Conservation (phyloP, 2,113 vertebrate genomes). For the Garra rufa region DNA sequence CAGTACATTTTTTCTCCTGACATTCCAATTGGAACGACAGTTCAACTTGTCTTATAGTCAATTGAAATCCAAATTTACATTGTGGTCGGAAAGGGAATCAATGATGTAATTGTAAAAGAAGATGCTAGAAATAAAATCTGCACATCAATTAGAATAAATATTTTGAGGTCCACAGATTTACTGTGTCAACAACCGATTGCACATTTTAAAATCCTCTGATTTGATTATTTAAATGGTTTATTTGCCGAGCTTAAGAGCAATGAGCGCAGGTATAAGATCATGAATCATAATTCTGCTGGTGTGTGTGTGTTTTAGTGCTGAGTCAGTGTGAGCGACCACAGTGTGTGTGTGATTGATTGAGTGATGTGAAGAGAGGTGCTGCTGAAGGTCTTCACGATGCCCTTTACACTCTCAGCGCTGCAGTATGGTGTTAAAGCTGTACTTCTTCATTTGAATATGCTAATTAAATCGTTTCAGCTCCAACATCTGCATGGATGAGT, state of each 20-base stretch:
- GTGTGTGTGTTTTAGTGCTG: constrained; percentile 1
- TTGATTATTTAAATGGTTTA: neutral
- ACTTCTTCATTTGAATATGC: neutral
- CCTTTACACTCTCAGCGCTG: neutral
- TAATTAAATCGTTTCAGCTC: no score
- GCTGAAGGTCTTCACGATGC: neutral
- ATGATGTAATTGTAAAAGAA: neutral
- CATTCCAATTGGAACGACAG: no score
- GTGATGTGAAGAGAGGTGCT: neutral
- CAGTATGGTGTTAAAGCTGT: neutral
- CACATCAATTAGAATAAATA: neutral
- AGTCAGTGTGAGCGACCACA: neutral
- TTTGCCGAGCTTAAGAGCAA: neutral
- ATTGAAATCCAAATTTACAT: no score
- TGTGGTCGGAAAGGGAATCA: neutral
- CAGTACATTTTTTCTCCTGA: no score
- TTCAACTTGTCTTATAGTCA: no score
- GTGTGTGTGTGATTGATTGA: neutral
- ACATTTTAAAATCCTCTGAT: neutral
- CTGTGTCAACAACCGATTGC: neutral
- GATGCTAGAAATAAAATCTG: neutral
- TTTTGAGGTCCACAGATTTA: neutral
- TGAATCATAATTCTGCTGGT: constrained; percentile 1
- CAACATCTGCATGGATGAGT: neutral
- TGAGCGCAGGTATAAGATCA: neutral